Percentiles rank a stretch among this genome's conserved stretches.
Conservation (phyloP, 2,113 vertebrate species). For the Phycodurus eques region DNA sequence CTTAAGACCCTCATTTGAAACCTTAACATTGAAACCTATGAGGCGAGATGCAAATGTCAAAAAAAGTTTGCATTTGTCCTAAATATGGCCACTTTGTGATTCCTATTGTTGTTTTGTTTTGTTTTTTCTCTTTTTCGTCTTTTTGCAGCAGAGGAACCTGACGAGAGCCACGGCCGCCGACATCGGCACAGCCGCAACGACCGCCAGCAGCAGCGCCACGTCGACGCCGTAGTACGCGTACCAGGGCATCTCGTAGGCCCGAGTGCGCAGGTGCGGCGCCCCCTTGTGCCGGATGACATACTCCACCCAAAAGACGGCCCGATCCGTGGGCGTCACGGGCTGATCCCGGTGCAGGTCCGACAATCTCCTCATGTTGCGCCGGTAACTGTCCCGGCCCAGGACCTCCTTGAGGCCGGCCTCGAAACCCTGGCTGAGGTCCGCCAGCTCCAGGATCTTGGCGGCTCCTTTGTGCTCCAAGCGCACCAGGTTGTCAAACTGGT, state of each 20-base stretch:
- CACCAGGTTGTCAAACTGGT: constrained; percentile 70
- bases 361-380: constrained; percentile 60
- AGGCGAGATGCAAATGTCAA: not conserved
- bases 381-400: constrained; percentile 48
- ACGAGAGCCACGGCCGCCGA: constrained; percentile 26
- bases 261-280: constrained; percentile 58
- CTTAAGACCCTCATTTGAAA: too few relatives aligned
- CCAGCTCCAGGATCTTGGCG: constrained; percentile 53
- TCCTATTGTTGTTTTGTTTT: constrained; percentile 55
- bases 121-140: constrained; percentile 33
- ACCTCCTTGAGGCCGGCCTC: constrained; percentile 43
- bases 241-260: constrained; percentile 66
- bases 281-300: constrained; percentile 70
- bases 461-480: constrained; percentile 61
- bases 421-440: constrained; percentile 48
- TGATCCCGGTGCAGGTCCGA: constrained; percentile 66
- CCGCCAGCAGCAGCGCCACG: constrained; percentile 48
- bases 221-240: constrained; percentile 64
- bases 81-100: not conserved
- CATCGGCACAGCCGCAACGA: constrained; percentile 9
- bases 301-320: constrained; percentile 67
- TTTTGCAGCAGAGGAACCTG: constrained; percentile 49
- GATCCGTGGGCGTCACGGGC: constrained; percentile 52
- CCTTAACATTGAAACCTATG: too few relatives aligned
- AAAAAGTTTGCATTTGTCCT: not conserved